Evolutionary conservation across 2,888 invertebrate species (phyloP).

Genomic region (Lydus trimaculatus): DNA sequence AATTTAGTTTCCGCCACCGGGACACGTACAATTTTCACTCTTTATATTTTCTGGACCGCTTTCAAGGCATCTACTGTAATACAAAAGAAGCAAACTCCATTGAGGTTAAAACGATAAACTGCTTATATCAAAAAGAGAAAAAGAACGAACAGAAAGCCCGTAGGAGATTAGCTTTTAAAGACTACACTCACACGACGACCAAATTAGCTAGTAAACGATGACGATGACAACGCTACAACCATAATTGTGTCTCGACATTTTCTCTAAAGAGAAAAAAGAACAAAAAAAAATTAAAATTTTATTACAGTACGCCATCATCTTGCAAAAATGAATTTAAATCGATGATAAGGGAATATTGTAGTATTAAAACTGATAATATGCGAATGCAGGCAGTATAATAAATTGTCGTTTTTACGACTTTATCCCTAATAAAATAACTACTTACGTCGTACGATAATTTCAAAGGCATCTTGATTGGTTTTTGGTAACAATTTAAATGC

Average conservation of each 20-base stretch:
- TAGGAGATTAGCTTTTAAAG: slow-evolving; percentile 35
- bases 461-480: not conserved
- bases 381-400: slow-evolving; percentile 7
- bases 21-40: slow-evolving; percentile 13
- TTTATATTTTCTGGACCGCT: slow-evolving; percentile 23
- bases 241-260: slow-evolving; percentile 7
- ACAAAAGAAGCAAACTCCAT: slow-evolving; percentile 23
- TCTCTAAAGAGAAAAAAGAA: slow-evolving; percentile 8
- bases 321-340: slow-evolving; percentile 23
- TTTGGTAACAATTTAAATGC: not conserved
- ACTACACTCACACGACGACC: slow-evolving; percentile 28
- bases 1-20: not conserved
- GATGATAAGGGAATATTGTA: slow-evolving; percentile 12
- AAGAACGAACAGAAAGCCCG: slow-evolving; percentile 24
- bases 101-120: slow-evolving; percentile 35
- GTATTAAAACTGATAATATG: slow-evolving; percentile 20
- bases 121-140: slow-evolving; percentile 24
- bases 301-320: slow-evolving; percentile 6
- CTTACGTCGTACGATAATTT: slow-evolving; percentile 15
- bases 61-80: slow-evolving; percentile 23
- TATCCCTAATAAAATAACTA: slow-evolving; percentile 13
- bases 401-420: slow-evolving; percentile 20
- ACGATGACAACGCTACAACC: not conserved
- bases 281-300: slow-evolving; percentile 17
- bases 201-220: slow-evolving; percentile 20